These are phyloP conservation scores for Dryococelus australis DNA, from an alignment of 2,888 invertebrate genomes.

Conservation along the genomic window DNA sequence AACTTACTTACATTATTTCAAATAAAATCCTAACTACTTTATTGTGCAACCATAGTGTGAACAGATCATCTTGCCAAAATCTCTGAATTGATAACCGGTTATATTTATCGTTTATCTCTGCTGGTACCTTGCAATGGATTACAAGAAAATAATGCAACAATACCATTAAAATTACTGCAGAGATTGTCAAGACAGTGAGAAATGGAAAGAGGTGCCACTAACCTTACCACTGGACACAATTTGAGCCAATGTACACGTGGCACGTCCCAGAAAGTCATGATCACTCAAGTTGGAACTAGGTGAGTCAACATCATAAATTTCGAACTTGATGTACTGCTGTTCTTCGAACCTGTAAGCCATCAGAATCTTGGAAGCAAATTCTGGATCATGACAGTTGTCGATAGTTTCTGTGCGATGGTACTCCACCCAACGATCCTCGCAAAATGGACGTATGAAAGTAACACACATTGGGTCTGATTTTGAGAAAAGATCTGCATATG, in stretches of 20 bases:
- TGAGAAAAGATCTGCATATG: slow-evolving; percentile 61
- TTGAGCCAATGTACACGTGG: slow-evolving; percentile 64
- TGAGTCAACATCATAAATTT: slow-evolving; percentile 59
- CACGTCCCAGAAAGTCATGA: slow-evolving; percentile 62
- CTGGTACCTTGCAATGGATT: too few species aligned
- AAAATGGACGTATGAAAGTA: slow-evolving; percentile 56
- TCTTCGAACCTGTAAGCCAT: slow-evolving; percentile 66
- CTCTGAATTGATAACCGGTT: too few species aligned
- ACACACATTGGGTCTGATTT: slow-evolving; percentile 66
- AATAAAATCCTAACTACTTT: too few species aligned
- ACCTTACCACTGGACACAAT: slow-evolving; percentile 50
- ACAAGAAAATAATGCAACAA: too few species aligned
- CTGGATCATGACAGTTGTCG: slow-evolving; percentile 59
- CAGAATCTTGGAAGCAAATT: slow-evolving; percentile 63
- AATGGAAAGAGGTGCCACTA: not conserved
- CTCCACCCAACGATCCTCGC: slow-evolving; percentile 56
- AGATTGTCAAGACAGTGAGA: too few species aligned
- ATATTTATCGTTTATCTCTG: too few species aligned
- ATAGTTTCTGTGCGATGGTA: slow-evolving; percentile 59
- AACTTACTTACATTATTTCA: too few species aligned
- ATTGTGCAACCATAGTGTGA: too few species aligned
- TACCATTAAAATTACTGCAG: too few species aligned
- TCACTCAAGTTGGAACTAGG: slow-evolving; percentile 52
- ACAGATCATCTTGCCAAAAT: too few species aligned
- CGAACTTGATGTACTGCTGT: slow-evolving; percentile 63